Evolutionary conservation across 1,140 invertebrate genomes (phyloP).

Genomic region (Whitmania pigra): DNA sequence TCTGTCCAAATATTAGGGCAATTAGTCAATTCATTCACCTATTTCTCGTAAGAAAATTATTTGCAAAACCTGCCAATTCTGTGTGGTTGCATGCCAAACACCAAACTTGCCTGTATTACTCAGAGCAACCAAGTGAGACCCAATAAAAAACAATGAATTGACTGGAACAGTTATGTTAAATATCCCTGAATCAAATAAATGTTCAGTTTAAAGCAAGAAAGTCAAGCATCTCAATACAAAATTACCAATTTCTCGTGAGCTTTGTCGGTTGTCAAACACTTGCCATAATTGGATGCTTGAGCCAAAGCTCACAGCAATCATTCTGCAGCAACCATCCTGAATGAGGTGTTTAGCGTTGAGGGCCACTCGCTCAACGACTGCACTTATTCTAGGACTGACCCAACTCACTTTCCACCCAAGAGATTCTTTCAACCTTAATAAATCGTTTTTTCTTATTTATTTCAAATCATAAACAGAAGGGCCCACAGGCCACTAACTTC

Average conservation of each 20-base stretch:
- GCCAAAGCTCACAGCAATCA: conserved; percentile 74
- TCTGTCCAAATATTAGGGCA: conserved; percentile 47
- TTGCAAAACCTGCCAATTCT: conserved; percentile 63
- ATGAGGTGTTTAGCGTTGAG: conserved; percentile 79
- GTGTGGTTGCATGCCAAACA: conserved; percentile 95
- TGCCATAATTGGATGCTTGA: conserved; percentile 76
- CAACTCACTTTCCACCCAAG: conserved; percentile 89
- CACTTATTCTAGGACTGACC: conserved; percentile 78
- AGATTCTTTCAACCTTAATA: conserved; percentile 71
- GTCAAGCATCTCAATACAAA: conserved; percentile 10
- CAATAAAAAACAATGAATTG: conserved; percentile 92
- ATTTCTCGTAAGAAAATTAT: not conserved
- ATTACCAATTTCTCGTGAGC: conserved; percentile 60
- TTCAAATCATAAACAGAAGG: not conserved
- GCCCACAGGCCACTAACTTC: not conserved
- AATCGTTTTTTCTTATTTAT: conserved; percentile 17
- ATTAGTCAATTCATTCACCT: not conserved
- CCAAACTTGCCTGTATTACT: conserved; percentile 89
- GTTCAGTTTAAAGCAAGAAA: not conserved
- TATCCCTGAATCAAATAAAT: conserved; percentile 47
- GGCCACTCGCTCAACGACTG: conserved; percentile 76
- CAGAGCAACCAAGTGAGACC: conserved; percentile 84
- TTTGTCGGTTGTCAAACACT: conserved; percentile 61
- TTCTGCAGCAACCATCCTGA: conserved; percentile 54
- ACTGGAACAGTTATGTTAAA: conserved; percentile 83